Percentiles rank a stretch among this genome's conserved stretches.
phyloP scores from a whole-genome alignment of 2,888 invertebrate species.

The Trachelus iudaicus region DNA sequence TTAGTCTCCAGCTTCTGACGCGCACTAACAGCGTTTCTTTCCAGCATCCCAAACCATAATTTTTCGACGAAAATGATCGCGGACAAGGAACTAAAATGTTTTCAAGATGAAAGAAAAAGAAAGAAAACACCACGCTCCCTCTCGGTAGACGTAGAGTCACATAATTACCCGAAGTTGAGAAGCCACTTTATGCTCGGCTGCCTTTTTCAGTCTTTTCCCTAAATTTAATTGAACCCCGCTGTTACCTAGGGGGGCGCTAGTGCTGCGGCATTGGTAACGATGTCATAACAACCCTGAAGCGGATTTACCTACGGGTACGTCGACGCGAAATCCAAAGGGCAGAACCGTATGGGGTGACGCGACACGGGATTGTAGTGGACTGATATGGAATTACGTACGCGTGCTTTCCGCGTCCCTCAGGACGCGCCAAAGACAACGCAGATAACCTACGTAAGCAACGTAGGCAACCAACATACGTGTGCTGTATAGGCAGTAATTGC shows the following conservation, averaged over 20 bases:
- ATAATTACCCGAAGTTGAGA: not conserved
- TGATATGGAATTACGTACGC: not conserved
- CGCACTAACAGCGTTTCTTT: too few species aligned
- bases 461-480: not conserved
- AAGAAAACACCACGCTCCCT: not conserved
- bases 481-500: not conserved
- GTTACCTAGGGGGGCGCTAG: not conserved
- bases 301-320: not conserved
- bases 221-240: not conserved
- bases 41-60: not conserved
- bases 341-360: not conserved
- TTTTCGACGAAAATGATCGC: not conserved
- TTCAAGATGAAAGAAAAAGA: not conserved
- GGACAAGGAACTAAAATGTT: not conserved
- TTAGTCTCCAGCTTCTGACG: not conserved
- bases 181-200: not conserved
- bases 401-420: not conserved
- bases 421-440: not conserved
- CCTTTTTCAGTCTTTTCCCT: not conserved
- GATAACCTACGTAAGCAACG: not conserved
- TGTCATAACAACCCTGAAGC: not conserved
- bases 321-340: not conserved
- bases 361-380: not conserved
- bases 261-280: not conserved
- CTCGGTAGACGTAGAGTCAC: not conserved